Evolutionary conservation across 2,113 vertebrate genomes (phyloP).

Genomic region (Aptenodytes patagonicus): DNA sequence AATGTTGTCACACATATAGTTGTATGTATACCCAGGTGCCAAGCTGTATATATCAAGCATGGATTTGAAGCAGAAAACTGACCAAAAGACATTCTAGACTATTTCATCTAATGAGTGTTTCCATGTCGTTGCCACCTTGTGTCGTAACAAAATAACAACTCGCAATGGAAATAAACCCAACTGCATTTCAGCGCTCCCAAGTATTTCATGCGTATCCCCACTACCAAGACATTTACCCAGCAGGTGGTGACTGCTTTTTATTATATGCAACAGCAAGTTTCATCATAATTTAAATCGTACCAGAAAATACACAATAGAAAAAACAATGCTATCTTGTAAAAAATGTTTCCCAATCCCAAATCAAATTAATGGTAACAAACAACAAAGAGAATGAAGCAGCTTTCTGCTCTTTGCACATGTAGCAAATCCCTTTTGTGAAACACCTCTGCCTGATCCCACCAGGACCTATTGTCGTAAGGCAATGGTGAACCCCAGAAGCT

Average conservation of each 20-base stretch:
- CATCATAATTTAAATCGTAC: not conserved
- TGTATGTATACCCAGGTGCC: not conserved
- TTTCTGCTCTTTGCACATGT: not conserved
- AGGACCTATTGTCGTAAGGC: not conserved
- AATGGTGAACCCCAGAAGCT: not conserved
- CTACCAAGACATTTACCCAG: not conserved
- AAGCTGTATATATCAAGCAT: not conserved
- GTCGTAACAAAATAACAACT: not conserved
- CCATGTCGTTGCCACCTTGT: not conserved
- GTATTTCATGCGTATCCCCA: not conserved
- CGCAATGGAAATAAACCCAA: not conserved
- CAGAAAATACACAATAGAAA: not conserved
- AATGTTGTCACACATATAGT: not conserved
- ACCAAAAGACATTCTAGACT: not conserved
- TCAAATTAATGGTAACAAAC: not conserved
- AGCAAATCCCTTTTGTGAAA: not conserved
- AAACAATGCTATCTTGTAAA: not conserved
- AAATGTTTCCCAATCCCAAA: not conserved
- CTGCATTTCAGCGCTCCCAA: not conserved
- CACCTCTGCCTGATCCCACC: not conserved
- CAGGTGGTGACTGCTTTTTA: not conserved
- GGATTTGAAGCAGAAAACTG: not conserved
- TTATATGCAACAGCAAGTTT: not conserved
- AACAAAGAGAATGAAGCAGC: not conserved
- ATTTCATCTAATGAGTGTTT: not conserved